Percentiles rank a stretch among this genome's conserved stretches.
Evolutionary conservation across 2,797 vertebrate genomes (phyloP).

Genomic region (Oreochromis grahami): DNA sequence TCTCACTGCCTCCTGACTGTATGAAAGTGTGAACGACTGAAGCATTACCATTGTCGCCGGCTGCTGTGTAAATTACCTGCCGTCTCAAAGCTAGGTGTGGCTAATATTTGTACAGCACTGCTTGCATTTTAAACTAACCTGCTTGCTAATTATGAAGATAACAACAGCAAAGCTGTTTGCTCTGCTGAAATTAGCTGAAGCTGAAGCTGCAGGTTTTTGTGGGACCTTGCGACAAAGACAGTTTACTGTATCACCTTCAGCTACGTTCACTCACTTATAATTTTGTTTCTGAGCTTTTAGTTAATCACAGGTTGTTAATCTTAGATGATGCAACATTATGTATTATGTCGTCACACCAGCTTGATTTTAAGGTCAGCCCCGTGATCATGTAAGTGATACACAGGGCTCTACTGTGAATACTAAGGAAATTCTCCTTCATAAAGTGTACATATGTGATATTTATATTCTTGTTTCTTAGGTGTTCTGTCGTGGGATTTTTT

Average conservation of each 20-base stretch:
- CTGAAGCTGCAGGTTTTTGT: background rate
- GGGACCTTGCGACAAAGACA: background rate
- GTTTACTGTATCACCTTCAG: background rate
- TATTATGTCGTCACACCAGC: background rate
- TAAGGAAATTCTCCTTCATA: background rate
- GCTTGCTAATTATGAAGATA: background rate
- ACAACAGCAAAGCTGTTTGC: background rate
- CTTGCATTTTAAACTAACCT: background rate
- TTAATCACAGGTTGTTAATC: background rate
- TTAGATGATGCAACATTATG: background rate
- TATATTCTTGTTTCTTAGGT: background rate
- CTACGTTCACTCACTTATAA: background rate
- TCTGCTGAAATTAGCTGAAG: background rate
- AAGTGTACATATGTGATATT: background rate
- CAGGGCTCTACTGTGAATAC: background rate
- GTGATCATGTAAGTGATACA: background rate
- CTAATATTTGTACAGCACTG: background rate
- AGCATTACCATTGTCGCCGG: background rate
- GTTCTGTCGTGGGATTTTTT: background rate
- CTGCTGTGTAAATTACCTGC: background rate
- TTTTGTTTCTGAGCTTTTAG: background rate
- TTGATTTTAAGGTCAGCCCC: background rate
- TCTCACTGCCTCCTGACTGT: background rate
- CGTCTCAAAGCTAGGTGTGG: background rate
- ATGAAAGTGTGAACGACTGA: background rate